Conservation (phyloP, 2,797 vertebrate species). For the Carapus acus region DNA sequence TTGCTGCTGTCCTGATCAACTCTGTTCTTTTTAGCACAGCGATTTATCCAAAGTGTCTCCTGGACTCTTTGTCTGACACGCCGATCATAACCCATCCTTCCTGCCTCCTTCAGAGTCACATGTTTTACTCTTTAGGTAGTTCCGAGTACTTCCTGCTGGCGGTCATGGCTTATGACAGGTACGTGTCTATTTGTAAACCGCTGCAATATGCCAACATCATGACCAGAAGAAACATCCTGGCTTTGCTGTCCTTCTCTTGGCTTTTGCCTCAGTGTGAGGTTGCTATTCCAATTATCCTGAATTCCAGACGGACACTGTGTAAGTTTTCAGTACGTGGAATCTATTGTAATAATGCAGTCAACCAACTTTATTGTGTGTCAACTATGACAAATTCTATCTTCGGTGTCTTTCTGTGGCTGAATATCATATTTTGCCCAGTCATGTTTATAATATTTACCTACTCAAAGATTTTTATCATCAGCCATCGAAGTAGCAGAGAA, state of each 20-base stretch:
- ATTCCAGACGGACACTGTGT: no score
- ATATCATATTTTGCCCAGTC: no score
- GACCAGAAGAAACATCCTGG: conserved; percentile 14
- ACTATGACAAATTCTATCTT: no score
- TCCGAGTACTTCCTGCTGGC: conserved; percentile 39
- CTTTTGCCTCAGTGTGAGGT: no score
- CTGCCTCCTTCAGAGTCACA: conserved; percentile 33
- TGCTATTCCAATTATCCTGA: no score
- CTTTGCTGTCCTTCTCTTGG: conserved; percentile 20
- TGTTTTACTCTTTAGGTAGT: conserved; percentile 9
- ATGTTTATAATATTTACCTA: no score
- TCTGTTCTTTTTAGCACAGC: conserved; percentile 31
- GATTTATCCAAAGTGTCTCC: conserved; percentile 41
- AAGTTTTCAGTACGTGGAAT: no score
- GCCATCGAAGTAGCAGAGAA: no score
- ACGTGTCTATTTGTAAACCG: conserved; percentile 52
- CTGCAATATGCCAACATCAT: conserved; percentile 38
- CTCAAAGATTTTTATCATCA: no score
- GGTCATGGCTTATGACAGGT: conserved; percentile 50
- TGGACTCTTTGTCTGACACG: conserved; percentile 31
- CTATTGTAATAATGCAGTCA: no score
- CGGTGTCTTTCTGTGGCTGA: no score
- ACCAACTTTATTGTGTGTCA: no score
- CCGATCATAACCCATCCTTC: conserved; percentile 25
- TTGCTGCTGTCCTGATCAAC: conserved; percentile 49